Evolutionary conservation across 2,888 invertebrate species (phyloP).

Genomic region (Ametastegia equiseti): DNA sequence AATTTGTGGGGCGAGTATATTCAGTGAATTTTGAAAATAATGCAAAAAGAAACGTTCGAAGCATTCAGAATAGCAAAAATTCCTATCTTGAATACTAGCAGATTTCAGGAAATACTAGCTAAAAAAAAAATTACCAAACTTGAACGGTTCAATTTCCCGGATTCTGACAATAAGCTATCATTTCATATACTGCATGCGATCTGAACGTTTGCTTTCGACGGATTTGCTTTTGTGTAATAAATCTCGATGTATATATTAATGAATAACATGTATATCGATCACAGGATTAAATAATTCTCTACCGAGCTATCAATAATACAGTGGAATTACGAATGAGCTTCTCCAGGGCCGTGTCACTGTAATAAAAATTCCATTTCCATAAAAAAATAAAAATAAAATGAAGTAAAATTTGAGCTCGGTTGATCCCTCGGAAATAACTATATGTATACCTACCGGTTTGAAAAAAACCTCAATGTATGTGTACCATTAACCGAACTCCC

Average conservation of each 20-base stretch:
- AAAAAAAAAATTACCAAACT: too few species aligned
- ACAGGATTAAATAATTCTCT: not conserved
- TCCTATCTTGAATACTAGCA: too few species aligned
- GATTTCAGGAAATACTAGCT: too few species aligned
- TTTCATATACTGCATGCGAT: not conserved
- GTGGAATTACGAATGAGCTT: not conserved
- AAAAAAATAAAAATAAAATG: not conserved
- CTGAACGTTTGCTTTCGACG: not conserved
- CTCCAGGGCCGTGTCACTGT: not conserved
- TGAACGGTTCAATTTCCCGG: too few species aligned
- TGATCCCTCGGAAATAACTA: not conserved
- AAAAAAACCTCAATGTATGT: not conserved
- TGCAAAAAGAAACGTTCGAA: too few species aligned
- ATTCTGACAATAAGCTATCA: not conserved
- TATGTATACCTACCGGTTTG: too few species aligned
- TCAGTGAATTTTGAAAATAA: too few species aligned
- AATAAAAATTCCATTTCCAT: not conserved
- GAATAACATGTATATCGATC: too few species aligned
- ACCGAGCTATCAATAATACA: not conserved
- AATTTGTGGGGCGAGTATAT: too few species aligned
- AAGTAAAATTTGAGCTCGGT: not conserved
- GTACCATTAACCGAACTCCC: not conserved
- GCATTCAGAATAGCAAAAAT: too few species aligned
- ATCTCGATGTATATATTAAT: too few species aligned
- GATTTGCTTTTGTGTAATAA: not conserved